Conservation (phyloP, 1,140 invertebrate species). For the Laodelphax striatellus region DNA sequence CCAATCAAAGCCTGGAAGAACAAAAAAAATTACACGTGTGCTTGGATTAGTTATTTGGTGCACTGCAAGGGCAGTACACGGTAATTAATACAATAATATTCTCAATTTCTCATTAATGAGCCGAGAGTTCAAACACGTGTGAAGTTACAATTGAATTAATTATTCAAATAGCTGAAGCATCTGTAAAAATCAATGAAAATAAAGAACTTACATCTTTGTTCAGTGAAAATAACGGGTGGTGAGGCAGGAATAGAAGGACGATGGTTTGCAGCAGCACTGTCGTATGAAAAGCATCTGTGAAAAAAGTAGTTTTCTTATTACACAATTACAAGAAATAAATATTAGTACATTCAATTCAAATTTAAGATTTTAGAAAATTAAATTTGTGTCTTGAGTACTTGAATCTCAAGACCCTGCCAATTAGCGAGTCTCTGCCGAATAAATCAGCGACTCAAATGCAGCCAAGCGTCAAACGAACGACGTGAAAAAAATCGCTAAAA, state of each 20-base stretch:
- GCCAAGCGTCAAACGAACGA: no score
- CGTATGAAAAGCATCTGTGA: conserved; percentile 66
- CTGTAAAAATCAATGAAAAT: background rate
- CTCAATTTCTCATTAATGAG: conserved; percentile 28
- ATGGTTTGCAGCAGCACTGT: conserved; percentile 39
- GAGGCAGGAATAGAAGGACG: conserved; percentile 42
- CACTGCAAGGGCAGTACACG: background rate
- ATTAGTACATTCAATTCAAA: no score
- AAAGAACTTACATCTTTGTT: conserved; percentile 2
- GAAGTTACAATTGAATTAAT: no score
- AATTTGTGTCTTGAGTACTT: no score
- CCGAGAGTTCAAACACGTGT: background rate
- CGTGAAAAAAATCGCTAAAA: no score
- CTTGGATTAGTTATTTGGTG: background rate
- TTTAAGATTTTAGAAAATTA: no score
- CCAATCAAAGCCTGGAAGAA: conserved; percentile 33
- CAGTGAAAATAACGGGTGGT: conserved; percentile 41
- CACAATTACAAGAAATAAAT: no score
- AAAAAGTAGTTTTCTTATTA: conserved; percentile 10
- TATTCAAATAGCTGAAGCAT: background rate
- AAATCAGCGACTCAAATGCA: no score
- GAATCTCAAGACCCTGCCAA: no score
- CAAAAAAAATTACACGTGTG: conserved; percentile 6
- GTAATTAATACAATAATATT: conserved; percentile 40
- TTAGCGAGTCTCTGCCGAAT: no score